Percentiles rank a stretch among this genome's conserved stretches.
These are phyloP conservation scores for Aphis gossypii DNA, from an alignment of 1,140 invertebrate genomes.

Conservation along the genomic window DNA sequence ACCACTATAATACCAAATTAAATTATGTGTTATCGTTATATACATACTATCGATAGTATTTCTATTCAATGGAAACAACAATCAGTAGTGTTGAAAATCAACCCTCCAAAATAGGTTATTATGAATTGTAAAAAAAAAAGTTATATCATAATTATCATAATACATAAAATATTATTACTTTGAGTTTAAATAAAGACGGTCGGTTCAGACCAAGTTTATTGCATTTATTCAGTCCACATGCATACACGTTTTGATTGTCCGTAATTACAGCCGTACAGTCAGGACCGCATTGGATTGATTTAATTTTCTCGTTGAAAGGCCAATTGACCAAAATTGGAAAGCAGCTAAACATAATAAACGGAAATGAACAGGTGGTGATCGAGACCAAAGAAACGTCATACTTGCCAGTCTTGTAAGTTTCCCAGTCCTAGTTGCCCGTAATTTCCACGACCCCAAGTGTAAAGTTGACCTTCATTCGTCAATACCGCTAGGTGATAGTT, in stretches of 20 bases:
- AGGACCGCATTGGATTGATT: constrained; percentile 70
- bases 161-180: constrained; percentile 32
- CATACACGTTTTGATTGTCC: constrained; percentile 70
- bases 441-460: constrained; percentile 74
- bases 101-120: too few relatives aligned
- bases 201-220: constrained; percentile 73
- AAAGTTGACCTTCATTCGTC: constrained; percentile 70
- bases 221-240: constrained; percentile 74
- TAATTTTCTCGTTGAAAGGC: constrained; percentile 66
- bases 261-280: constrained; percentile 75
- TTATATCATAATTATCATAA: too few relatives aligned
- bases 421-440: constrained; percentile 74
- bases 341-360: constrained; percentile 64
- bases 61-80: too few relatives aligned
- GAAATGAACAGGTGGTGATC: neutral
- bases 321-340: constrained; percentile 66
- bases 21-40: too few relatives aligned
- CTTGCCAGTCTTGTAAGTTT: constrained; percentile 67
- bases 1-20: too few relatives aligned
- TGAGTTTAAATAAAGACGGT: constrained; percentile 58
- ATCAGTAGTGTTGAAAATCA: too few relatives aligned
- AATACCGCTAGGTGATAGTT: constrained; percentile 73
- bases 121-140: neutral
- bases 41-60: too few relatives aligned
- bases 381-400: neutral